These are phyloP conservation scores for Orthosia gothica DNA, from an alignment of 2,888 invertebrate genomes.

Conservation along the genomic window DNA sequence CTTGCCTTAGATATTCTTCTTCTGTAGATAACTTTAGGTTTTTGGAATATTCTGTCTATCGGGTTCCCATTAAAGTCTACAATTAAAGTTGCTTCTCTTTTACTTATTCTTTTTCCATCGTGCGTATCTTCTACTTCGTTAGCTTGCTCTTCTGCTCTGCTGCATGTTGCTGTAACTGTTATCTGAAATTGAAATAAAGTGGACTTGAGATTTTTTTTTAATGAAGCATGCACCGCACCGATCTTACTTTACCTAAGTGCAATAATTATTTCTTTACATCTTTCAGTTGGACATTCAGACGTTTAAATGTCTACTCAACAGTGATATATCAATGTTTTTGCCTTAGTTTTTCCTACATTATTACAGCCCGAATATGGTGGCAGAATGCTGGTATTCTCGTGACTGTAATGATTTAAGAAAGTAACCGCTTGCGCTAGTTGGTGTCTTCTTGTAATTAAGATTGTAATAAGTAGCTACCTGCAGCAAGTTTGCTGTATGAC, in stretches of 20 bases:
- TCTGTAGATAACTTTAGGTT: slow-evolving; percentile 81
- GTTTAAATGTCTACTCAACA: slow-evolving; percentile 3
- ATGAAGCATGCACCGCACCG: neutral
- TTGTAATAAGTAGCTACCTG: too few species aligned
- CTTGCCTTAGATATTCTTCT: slow-evolving; percentile 72
- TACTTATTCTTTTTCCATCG: slow-evolving; percentile 63
- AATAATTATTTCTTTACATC: slow-evolving; percentile 10
- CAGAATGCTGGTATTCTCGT: slow-evolving; percentile 57
- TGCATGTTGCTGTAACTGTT: slow-evolving; percentile 77
- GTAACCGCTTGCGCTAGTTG: slow-evolving; percentile 24
- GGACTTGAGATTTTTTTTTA: slow-evolving; percentile 20
- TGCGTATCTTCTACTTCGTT: slow-evolving; percentile 66
- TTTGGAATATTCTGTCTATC: slow-evolving; percentile 73
- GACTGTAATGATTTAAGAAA: slow-evolving; percentile 62
- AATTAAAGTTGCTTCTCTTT: slow-evolving; percentile 80
- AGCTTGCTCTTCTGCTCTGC: slow-evolving; percentile 66
- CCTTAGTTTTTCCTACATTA: slow-evolving; percentile 34
- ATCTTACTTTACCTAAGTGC: neutral
- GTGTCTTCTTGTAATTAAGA: neutral
- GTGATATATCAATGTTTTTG: slow-evolving; percentile 39
- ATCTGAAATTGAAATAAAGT: slow-evolving; percentile 76
- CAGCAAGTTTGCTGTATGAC: too few species aligned
- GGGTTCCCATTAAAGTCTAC: slow-evolving; percentile 75
- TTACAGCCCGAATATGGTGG: slow-evolving; percentile 53
- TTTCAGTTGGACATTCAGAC: neutral